Percentiles rank a stretch among this genome's conserved stretches.
phyloP scores from a whole-genome alignment of 2,797 vertebrate genomes.

The Aselliscus stoliczkanus region DNA sequence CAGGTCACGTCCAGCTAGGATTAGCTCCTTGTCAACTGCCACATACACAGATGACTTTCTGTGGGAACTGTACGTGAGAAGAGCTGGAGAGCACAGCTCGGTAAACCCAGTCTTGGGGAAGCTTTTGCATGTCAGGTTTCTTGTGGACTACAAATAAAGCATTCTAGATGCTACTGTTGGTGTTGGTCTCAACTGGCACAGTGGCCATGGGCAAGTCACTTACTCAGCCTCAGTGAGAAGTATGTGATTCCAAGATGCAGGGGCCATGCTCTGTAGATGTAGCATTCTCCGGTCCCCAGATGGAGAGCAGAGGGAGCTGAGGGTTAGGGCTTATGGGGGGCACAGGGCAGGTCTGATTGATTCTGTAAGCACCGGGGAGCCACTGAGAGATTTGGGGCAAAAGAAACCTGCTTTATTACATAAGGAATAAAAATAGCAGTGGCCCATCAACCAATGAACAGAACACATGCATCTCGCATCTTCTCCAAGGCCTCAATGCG shows the following conservation, averaged over 20 bases:
- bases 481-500: background rate
- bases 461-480: background rate
- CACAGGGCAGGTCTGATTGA: background rate
- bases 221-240: background rate
- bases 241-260: background rate
- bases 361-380: background rate
- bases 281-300: background rate
- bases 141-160: background rate
- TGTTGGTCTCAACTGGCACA: background rate
- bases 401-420: background rate
- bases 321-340: background rate
- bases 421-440: background rate
- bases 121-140: background rate
- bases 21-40: background rate
- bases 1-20: background rate
- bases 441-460: background rate
- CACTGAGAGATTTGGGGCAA: background rate
- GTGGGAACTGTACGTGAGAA: background rate
- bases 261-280: no score
- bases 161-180: background rate
- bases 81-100: background rate
- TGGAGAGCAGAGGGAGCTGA: background rate
- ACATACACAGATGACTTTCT: background rate
- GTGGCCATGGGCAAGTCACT: background rate
- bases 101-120: background rate